Conservation (phyloP, 2,888 invertebrate species). For the Andrena haemorrhoa region DNA sequence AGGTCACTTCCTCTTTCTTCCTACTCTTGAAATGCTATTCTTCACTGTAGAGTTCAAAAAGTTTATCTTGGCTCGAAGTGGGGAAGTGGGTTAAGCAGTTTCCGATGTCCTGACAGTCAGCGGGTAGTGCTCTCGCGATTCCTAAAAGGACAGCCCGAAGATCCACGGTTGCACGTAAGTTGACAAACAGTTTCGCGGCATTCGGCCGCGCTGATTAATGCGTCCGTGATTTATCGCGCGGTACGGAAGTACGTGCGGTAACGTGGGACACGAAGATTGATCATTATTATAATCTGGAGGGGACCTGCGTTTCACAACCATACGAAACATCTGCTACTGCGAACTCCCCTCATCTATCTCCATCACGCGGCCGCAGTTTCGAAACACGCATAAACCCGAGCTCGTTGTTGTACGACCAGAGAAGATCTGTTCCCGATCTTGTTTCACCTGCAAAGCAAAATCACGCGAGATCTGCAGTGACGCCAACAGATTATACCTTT, state of each 20-base stretch:
- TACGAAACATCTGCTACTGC: conserved; percentile 56
- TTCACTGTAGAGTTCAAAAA: no score
- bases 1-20: no score
- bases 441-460: conserved; percentile 18
- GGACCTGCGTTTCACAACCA: conserved; percentile 1
- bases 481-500: no score
- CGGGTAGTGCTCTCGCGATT: background rate
- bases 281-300: conserved; percentile 59
- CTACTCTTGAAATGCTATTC: no score
- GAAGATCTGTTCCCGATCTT: conserved; percentile 48
- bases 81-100: no score
- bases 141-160: background rate
- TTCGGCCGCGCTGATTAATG: conserved; percentile 38
- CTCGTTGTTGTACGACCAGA: conserved; percentile 32
- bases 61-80: no score
- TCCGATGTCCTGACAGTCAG: no score
- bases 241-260: conserved; percentile 39
- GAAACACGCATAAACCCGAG: conserved; percentile 48
- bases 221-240: conserved; percentile 47
- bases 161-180: background rate
- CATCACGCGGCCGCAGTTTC: conserved; percentile 53
- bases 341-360: conserved; percentile 62
- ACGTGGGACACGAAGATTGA: conserved; percentile 54
- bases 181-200: conserved; percentile 46
- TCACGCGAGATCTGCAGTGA: no score